These are phyloP conservation scores for Crepidodera aurea DNA, from an alignment of 2,888 invertebrate species.

Conservation along the genomic window DNA sequence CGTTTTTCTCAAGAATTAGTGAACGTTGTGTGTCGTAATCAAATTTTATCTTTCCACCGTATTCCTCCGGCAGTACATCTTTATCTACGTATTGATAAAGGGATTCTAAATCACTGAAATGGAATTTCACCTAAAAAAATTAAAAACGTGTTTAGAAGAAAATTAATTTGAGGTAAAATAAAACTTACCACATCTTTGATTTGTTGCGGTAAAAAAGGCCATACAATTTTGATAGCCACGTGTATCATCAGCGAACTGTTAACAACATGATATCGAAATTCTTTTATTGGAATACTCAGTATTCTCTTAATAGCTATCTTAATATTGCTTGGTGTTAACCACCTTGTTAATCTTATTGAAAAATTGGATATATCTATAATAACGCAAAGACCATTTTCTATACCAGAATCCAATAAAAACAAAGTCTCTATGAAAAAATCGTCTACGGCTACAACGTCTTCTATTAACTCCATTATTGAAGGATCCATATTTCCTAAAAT, in stretches of 20 bases:
- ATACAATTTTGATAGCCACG: conserved; percentile 52
- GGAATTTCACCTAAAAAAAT: conserved; percentile 62
- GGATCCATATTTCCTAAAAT: conserved; percentile 49
- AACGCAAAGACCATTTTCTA: conserved; percentile 55
- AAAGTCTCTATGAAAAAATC: conserved; percentile 58
- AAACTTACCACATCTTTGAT: conserved; percentile 47
- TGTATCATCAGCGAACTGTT: conserved; percentile 52
- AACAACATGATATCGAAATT: conserved; percentile 54
- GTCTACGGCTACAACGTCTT: conserved; percentile 55
- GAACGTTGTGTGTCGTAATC: conserved; percentile 46
- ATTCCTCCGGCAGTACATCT: conserved; percentile 64
- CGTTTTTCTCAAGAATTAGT: conserved; percentile 46
- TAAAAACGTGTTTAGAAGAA: background rate
- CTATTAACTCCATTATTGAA: conserved; percentile 45
- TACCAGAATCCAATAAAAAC: conserved; percentile 49
- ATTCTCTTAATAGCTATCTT: conserved; percentile 46
- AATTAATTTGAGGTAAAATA: too few relatives aligned
- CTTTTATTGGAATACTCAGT: conserved; percentile 52
- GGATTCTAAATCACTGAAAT: conserved; percentile 64
- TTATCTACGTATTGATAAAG: conserved; percentile 64
- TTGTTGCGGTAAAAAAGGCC: conserved; percentile 54
- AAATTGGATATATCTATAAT: conserved; percentile 56
- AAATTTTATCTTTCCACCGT: conserved; percentile 66
- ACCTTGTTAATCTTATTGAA: conserved; percentile 51
- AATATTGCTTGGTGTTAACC: conserved; percentile 55